Base-by-base conservation (phyloP, 2,888 invertebrate genomes). In the Apamea sordens region DNA sequence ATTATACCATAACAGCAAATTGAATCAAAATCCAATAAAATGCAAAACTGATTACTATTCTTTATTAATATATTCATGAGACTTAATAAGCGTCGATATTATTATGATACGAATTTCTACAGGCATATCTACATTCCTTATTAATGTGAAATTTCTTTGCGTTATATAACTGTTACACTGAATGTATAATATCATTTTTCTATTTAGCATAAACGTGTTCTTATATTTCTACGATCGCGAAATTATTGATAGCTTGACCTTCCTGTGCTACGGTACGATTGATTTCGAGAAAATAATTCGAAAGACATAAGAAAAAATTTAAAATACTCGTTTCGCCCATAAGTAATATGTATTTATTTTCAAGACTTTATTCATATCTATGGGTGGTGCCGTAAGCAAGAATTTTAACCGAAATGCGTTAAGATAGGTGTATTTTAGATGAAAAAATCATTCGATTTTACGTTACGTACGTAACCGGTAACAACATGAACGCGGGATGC, bases 41-140 rank as follows among this genome's bases (percentile, higher is more conserved):
- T 80, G 79, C 74, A 67, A 81, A 89, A 85, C 78, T 81, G 80
- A 87, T 85, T 84, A 80, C 41, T 82, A 82, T 83, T 79, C 69
- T 28, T 76, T 61, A 77, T 83, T 90, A 86, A 85, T 90, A 74
- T 89, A 89, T 89, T 88, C 89, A 89, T 84, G 87, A 86, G 75
- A 65, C n/a, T 77, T 76, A 87, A 63, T 81, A 79, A 77, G 67
- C 77, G 53, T 73, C 56, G 76, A 86, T 72, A 67, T 70, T 73
- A 87, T 79, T 79, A 78, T 80, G 79, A 86, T 82, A 84, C 77
- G 68, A 83, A 82, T 86, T 83, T 88, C 80, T 86, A 89, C 71
- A 83, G 67, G 78, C 41, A 74, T 73, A 79, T 53, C 67, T 76
- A 82, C 77, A 82, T 84, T 84, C 82, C 71, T 79, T 13, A 53